phyloP scores from a whole-genome alignment of 2,888 invertebrate species.

The Drosophila cognata region DNA sequence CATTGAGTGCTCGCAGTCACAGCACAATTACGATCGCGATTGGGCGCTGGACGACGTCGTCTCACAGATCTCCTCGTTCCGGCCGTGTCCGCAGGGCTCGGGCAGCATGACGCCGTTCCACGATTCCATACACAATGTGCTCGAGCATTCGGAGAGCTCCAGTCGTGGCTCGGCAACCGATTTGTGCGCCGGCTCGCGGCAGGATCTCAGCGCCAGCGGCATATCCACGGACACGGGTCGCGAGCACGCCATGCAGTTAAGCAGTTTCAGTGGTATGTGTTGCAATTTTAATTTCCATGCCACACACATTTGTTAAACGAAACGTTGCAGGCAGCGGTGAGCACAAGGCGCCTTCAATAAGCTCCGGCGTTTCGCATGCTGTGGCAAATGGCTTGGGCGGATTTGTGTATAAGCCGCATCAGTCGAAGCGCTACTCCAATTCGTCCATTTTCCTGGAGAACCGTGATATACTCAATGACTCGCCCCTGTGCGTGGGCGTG shows the following conservation, averaged over 20 bases:
- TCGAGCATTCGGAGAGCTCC: slow-evolving; percentile 83
- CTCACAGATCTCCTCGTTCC: slow-evolving; percentile 85
- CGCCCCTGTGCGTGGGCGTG: slow-evolving; percentile 64
- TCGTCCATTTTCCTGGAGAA: slow-evolving; percentile 85
- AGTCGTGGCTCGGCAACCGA: slow-evolving; percentile 84
- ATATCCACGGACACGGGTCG: slow-evolving; percentile 81
- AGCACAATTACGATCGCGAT: slow-evolving; percentile 85
- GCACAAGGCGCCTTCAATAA: slow-evolving; percentile 82
- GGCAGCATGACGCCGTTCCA: slow-evolving; percentile 85
- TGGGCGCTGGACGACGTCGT: slow-evolving; percentile 85
- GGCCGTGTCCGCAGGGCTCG: slow-evolving; percentile 85
- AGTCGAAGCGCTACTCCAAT: slow-evolving; percentile 83
- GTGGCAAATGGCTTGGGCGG: slow-evolving; percentile 82
- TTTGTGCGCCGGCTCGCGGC: slow-evolving; percentile 82
- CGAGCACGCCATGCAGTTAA: slow-evolving; percentile 80
- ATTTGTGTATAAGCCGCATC: slow-evolving; percentile 81
- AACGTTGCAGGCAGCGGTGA: slow-evolving; percentile 77
- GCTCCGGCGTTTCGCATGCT: slow-evolving; percentile 82
- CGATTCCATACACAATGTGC: slow-evolving; percentile 85
- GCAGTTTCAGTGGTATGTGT: slow-evolving; percentile 80
- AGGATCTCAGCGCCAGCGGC: slow-evolving; percentile 83
- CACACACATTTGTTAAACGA: neutral
- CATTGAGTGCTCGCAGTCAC: slow-evolving; percentile 87
- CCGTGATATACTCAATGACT: slow-evolving; percentile 85
- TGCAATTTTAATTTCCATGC: neutral